Evolutionary conservation across 2,113 vertebrate genomes (phyloP).

Genomic region (Vidua macroura): DNA sequence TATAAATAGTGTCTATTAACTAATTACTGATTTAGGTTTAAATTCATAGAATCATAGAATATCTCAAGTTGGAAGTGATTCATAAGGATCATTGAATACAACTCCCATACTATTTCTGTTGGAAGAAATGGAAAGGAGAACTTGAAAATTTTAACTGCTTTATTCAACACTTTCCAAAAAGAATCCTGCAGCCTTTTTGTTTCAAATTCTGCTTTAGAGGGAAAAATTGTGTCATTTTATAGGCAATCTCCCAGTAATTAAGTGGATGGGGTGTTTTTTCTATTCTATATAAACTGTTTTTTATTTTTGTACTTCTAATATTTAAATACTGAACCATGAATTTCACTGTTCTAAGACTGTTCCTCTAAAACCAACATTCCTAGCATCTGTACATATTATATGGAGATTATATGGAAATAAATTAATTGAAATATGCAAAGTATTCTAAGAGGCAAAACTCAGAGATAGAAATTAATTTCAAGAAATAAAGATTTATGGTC

Average conservation of each 20-base stretch:
- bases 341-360: not conserved
- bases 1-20: not conserved
- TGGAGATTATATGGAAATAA: not conserved
- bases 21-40: not conserved
- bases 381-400: not conserved
- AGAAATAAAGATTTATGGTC: not conserved
- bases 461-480: not conserved
- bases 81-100: not conserved
- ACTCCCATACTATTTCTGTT: not conserved
- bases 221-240: not conserved
- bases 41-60: not conserved
- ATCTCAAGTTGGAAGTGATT: not conserved
- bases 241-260: not conserved
- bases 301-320: not conserved
- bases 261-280: rapidly evolving
- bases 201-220: not conserved
- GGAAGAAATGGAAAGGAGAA: not conserved
- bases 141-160: not conserved
- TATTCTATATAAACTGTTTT: not conserved
- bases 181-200: not conserved
- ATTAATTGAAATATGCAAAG: not conserved
- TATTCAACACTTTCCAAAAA: not conserved
- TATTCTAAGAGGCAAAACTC: not conserved
- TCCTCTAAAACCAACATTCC: not conserved
- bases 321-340: not conserved